Conservation (phyloP, 2,797 vertebrate genomes). For the Pantherophis alleghaniensis region DNA sequence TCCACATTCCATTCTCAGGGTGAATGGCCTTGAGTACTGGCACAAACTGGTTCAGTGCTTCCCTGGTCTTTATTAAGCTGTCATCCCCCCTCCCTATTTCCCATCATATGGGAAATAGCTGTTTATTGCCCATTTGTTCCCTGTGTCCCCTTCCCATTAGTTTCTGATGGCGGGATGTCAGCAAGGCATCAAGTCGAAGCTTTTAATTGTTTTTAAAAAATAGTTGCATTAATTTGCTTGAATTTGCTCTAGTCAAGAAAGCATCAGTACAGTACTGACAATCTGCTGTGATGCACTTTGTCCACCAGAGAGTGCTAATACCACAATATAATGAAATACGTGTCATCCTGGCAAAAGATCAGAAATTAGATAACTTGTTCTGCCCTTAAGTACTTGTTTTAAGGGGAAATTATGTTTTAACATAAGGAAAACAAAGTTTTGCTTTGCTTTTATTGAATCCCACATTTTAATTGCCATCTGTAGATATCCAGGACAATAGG, state of each 20-base stretch:
- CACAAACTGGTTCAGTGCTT: background rate
- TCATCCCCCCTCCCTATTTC: background rate
- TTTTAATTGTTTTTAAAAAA: conserved; percentile 9
- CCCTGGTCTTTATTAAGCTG: background rate
- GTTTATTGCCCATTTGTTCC: background rate
- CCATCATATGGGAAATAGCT: background rate
- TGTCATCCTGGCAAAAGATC: background rate
- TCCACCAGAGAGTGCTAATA: conserved; percentile 61
- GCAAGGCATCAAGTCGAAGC: background rate
- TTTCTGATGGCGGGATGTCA: no score
- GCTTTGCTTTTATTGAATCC: background rate
- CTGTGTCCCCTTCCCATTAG: background rate
- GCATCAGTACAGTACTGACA: fast-evolving
- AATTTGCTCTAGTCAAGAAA: background rate
- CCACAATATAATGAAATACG: background rate
- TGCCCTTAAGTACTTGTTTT: fast-evolving
- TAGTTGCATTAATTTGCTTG: background rate
- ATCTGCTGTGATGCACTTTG: background rate
- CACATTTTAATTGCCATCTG: background rate
- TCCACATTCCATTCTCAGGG: background rate
- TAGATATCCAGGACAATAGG: background rate
- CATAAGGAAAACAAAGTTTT: background rate
- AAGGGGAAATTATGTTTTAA: background rate
- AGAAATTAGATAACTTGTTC: background rate
- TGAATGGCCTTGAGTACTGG: background rate